These are phyloP conservation scores for Ypsolopha sequella DNA, from an alignment of 2,888 invertebrate species.

Conservation along the genomic window DNA sequence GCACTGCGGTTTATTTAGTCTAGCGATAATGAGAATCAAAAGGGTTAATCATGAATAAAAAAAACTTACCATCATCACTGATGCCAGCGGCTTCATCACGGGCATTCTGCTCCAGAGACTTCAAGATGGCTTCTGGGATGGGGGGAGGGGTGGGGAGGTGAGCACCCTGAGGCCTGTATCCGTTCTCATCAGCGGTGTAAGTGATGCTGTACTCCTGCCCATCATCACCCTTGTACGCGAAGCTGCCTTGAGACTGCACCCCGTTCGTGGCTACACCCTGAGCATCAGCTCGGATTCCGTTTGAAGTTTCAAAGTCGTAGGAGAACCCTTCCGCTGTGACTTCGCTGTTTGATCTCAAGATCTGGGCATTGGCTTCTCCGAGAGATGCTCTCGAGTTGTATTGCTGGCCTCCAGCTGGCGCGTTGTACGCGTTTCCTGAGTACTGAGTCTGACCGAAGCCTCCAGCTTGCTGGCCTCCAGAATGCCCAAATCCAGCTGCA, in stretches of 20 bases:
- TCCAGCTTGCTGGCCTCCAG: constrained; percentile 11
- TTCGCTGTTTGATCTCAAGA: constrained; percentile 50
- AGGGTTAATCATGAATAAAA: not conserved
- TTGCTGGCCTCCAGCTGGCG: constrained; percentile 13
- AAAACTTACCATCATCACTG: constrained; percentile 55
- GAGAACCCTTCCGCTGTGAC: constrained; percentile 58
- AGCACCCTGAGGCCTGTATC: constrained; percentile 56
- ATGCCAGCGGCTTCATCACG: constrained; percentile 64
- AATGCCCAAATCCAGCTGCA: constrained; percentile 6
- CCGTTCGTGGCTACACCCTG: constrained; percentile 58
- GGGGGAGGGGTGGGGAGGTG: constrained; percentile 63
- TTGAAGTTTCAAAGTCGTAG: constrained; percentile 61
- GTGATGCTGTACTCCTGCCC: constrained; percentile 63
- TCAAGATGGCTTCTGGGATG: constrained; percentile 60
- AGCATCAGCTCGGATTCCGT: constrained; percentile 61
- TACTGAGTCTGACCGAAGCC: constrained; percentile 19
- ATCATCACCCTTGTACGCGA: constrained; percentile 61
- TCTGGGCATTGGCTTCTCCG: constrained; percentile 51
- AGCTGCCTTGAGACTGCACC: constrained; percentile 61
- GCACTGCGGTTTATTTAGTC: too few species aligned
- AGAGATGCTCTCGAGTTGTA: constrained; percentile 21
- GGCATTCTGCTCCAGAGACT: constrained; percentile 61
- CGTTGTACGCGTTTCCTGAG: constrained; percentile 27
- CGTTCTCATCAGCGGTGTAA: constrained; percentile 64
- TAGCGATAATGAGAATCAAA: not conserved